Conservation (phyloP, 2,888 invertebrate species). For the Dinocampus coccinellae region DNA sequence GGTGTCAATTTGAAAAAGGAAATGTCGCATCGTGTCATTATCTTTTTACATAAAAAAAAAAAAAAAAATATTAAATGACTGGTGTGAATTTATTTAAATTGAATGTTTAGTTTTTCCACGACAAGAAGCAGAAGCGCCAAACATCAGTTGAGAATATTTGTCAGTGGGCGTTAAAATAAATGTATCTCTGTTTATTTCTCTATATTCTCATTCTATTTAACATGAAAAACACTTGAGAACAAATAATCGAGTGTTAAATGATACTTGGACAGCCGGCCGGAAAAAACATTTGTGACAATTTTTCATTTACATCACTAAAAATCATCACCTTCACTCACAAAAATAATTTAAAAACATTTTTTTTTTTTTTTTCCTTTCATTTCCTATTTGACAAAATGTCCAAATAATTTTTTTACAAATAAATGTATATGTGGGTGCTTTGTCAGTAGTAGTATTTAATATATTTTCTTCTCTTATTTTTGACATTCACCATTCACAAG, state of each 20-base stretch:
- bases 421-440: too few species aligned
- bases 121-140: constrained; percentile 57
- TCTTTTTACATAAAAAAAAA: too few species aligned
- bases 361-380: constrained; percentile 14
- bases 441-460: too few species aligned
- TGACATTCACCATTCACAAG: constrained; percentile 28
- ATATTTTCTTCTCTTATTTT: background rate
- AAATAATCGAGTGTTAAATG: background rate
- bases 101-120: constrained; percentile 13
- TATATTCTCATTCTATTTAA: background rate
- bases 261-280: constrained; percentile 1
- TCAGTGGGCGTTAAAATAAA: constrained; percentile 19
- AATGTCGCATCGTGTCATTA: too few species aligned
- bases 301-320: too few species aligned
- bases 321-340: too few species aligned
- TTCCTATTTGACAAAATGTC: constrained; percentile 27
- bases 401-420: background rate
- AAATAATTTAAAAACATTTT: background rate
- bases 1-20: constrained; percentile 33
- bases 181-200: background rate
- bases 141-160: background rate
- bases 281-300: background rate
- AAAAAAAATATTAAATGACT: too few species aligned
- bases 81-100: too few species aligned
- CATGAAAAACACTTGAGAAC: background rate